phyloP scores from a whole-genome alignment of 2,888 invertebrate genomes.

The Pollenia griseotomentosa region DNA sequence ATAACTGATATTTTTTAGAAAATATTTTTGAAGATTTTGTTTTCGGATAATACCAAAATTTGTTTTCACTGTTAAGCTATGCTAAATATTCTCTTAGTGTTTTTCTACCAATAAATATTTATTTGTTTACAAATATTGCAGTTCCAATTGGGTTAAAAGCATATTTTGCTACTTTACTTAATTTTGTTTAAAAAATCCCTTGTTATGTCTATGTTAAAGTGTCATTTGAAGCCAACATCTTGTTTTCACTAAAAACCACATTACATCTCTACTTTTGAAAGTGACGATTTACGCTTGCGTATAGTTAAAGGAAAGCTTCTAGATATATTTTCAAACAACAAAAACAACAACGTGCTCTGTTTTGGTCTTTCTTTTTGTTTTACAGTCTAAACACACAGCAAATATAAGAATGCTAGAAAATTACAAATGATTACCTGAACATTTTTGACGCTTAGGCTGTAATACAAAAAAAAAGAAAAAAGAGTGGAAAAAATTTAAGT shows the following conservation, averaged over 20 bases:
- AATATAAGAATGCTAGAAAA: slow-evolving; percentile 69
- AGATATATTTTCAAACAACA: background rate
- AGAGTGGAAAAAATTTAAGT: background rate
- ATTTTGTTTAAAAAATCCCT: slow-evolving; percentile 35
- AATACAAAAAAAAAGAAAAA: slow-evolving; percentile 1
- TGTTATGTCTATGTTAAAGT: slow-evolving; percentile 55
- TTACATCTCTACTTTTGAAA: slow-evolving; percentile 15
- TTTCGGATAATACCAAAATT: too few relatives aligned
- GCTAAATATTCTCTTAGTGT: too few relatives aligned
- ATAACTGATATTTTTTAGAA: too few relatives aligned
- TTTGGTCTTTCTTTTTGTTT: slow-evolving; percentile 17
- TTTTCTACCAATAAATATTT: background rate
- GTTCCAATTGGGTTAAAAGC: slow-evolving; percentile 44
- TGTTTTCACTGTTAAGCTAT: too few relatives aligned
- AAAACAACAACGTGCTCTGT: slow-evolving; percentile 46
- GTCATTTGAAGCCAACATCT: slow-evolving; percentile 65
- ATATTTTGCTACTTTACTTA: slow-evolving; percentile 52
- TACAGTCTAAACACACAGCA: background rate
- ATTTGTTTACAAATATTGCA: background rate
- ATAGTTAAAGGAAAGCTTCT: slow-evolving; percentile 28
- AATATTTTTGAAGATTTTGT: too few relatives aligned
- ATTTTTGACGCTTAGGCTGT: slow-evolving; percentile 69
- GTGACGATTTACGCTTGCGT: slow-evolving; percentile 45
- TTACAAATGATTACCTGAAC: slow-evolving; percentile 72
- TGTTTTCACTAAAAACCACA: slow-evolving; percentile 43